Base-by-base conservation (phyloP, 2,113 vertebrate genomes). In the Thymallus thymallus region DNA sequence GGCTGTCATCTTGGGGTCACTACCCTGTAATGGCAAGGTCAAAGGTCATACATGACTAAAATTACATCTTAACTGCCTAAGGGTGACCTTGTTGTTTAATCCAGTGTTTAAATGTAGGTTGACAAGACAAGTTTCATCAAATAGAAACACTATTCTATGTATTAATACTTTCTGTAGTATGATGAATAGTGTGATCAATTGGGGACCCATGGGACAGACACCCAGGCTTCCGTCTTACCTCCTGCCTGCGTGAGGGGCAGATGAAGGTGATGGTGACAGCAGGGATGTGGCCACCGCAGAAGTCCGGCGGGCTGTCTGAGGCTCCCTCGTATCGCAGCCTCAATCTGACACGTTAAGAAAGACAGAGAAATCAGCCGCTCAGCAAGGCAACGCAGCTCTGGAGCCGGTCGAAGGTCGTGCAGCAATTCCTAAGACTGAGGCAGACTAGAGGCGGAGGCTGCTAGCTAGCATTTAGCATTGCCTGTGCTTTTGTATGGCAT, bases 211-310 rank as follows among this genome's bases (percentile, higher is more conserved):
- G 35, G 35, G 35, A 41, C 35, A 41, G 35, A 41, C 35, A 10
- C 35, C 35, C 35, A 41, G 18, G 7, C 5, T 0, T 73, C 66
- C 2, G 35, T 51, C 48, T 82, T 90, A 96, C 95, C 87, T 92
- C 87, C 77, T 93, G 94, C 69, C 96, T 93, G 63, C 91, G 91
- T 0, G 96, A 96, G 0, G 98, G 98, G 78, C 98, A 99, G 77
- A 95, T 89, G 69, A 99, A 95, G 0, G 95, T 98, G 76, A 98
- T 87, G 0, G 91, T 97, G 79, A 98, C 96, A 0, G 94, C 95
- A 4, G 98, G 96, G 32, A 76, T 81, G 82, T 96, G 96, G 1
- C 80, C 93, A 0, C 88, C 81, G 77, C 98, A 99, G 60, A 95
- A 93, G 0, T 82, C 79, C 2, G 89, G 95, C 46, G 77, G 70